A percentile compares a stretch with the other conserved stretches of the same genome.
These are phyloP conservation scores for Potamarius usumacintae DNA, from an alignment of 2,113 vertebrate genomes.

Conservation along the genomic window DNA sequence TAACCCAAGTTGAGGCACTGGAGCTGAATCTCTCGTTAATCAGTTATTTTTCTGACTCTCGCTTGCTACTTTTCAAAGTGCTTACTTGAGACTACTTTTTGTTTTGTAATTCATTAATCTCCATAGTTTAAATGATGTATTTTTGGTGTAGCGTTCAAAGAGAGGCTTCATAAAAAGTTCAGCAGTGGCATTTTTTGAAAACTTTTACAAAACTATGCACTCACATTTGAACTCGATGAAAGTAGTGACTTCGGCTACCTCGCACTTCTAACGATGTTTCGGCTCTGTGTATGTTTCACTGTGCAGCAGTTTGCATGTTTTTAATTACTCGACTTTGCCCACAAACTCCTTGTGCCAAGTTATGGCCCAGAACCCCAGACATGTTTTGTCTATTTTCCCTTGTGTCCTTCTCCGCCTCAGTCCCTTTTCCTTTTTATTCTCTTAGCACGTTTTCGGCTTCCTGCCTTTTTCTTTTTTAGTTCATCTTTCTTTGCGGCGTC, in stretches of 20 bases:
- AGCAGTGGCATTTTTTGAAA: not conserved
- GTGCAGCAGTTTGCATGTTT: conserved; percentile 22
- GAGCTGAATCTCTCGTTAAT: conserved; percentile 69
- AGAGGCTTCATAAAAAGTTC: not conserved
- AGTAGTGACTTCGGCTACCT: conserved; percentile 5
- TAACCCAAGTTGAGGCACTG: conserved; percentile 68
- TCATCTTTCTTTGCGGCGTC: not conserved
- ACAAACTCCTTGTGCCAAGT: conserved; percentile 28
- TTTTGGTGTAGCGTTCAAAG: conserved; percentile 26
- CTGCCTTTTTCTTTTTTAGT: not conserved
- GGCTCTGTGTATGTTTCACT: conserved; percentile 14
- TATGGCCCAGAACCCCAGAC: conserved; percentile 41
- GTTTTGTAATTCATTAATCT: conserved; percentile 71
- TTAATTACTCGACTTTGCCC: conserved; percentile 35
- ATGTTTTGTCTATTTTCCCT: conserved; percentile 10
- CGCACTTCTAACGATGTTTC: not conserved
- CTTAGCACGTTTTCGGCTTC: not conserved
- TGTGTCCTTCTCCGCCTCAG: conserved; percentile 6
- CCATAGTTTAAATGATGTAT: conserved; percentile 39
- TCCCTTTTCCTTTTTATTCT: conserved; percentile 4
- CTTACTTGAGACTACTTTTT: conserved; percentile 65
- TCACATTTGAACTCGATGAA: not conserved
- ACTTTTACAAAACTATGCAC: conserved; percentile 7
- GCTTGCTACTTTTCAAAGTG: conserved; percentile 71
- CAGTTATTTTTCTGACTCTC: conserved; percentile 59